Evolutionary conservation across 2,888 invertebrate species (phyloP).

Genomic region (Netelia virgata): DNA sequence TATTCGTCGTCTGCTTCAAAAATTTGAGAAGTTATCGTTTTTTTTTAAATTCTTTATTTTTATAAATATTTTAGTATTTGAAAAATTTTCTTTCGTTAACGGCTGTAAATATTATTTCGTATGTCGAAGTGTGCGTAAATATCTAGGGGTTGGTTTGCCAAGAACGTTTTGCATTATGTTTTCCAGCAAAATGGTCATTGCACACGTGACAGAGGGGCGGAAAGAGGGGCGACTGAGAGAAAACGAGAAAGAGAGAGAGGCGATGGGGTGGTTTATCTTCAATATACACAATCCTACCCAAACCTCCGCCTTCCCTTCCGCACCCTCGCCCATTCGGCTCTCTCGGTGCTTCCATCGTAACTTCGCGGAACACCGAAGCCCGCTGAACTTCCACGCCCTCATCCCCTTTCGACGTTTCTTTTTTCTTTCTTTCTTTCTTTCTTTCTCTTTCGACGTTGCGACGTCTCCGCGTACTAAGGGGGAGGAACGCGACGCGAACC

Average conservation of each 20-base stretch:
- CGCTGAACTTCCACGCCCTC: slow-evolving; percentile 64
- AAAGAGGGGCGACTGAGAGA: slow-evolving; percentile 38
- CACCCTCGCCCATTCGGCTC: slow-evolving; percentile 47
- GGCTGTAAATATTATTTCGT: not conserved
- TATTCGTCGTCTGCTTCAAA: slow-evolving; percentile 1
- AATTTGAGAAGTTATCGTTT: not conserved
- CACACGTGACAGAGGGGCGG: slow-evolving; percentile 80
- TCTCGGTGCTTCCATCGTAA: slow-evolving; percentile 57
- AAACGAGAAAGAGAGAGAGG: slow-evolving; percentile 29
- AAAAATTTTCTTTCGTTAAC: no score
- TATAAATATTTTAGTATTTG: no score
- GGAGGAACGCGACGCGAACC: slow-evolving; percentile 57
- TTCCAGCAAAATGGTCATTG: slow-evolving; percentile 83
- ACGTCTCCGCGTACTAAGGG: slow-evolving; percentile 54
- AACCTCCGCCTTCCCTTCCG: slow-evolving; percentile 49
- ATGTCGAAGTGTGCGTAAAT: not conserved
- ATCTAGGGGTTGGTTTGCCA: slow-evolving; percentile 5
- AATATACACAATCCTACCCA: slow-evolving; percentile 63
- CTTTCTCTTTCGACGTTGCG: slow-evolving; percentile 35
- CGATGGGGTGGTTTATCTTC: slow-evolving; percentile 57
- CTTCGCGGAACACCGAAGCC: slow-evolving; percentile 44
- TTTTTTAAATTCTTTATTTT: no score
- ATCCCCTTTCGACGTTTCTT: slow-evolving; percentile 58
- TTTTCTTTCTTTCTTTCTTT: not conserved
- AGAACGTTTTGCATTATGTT: slow-evolving; percentile 76